Evolutionary conservation across 2,113 vertebrate species (phyloP).

Genomic region (Taurulus bubalis): DNA sequence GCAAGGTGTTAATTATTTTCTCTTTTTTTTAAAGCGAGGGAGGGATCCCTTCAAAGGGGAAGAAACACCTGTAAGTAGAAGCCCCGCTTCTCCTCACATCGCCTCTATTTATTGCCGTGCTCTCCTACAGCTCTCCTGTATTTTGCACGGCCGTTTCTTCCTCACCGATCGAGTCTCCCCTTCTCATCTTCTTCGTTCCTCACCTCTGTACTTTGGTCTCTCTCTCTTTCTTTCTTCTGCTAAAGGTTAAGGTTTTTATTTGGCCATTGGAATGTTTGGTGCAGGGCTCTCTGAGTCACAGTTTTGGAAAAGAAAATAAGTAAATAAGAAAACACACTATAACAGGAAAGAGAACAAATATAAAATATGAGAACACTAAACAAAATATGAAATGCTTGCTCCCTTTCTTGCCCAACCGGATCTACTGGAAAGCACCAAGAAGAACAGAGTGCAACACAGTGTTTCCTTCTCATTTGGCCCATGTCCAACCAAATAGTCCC

Average conservation of each 20-base stretch:
- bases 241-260: too few species aligned
- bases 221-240: background rate
- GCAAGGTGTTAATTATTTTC: constrained; percentile 78
- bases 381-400: too few species aligned
- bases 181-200: background rate
- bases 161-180: background rate
- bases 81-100: background rate
- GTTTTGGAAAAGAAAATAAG: too few species aligned
- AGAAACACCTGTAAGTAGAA: constrained; percentile 69
- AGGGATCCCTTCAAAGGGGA: constrained; percentile 75
- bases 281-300: too few species aligned
- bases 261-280: too few species aligned
- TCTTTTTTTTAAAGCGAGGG: constrained; percentile 61
- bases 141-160: constrained; percentile 6
- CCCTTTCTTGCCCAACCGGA: background rate
- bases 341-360: too few species aligned
- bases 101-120: constrained; percentile 22
- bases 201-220: background rate
- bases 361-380: too few species aligned
- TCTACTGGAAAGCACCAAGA: background rate
- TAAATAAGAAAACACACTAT: too few species aligned
- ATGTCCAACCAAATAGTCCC: background rate
- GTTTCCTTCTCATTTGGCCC: background rate
- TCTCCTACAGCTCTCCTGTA: background rate
- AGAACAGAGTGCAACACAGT: background rate